Evolutionary conservation across 2,888 invertebrate genomes (phyloP), one percentile per base, ranked within the genome.

Genomic region (Apodemia duryi): DNA sequence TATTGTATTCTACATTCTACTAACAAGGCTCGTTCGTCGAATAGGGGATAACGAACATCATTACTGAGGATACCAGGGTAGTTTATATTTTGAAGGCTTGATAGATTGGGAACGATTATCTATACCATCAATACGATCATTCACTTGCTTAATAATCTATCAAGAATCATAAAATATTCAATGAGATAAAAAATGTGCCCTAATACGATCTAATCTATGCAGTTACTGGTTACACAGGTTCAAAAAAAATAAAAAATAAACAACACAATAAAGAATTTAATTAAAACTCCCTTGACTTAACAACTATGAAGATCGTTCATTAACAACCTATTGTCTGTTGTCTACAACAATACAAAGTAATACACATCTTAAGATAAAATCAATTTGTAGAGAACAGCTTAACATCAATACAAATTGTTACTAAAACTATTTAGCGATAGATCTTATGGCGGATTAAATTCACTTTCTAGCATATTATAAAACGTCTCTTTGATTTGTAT

Each of bases 331-430:
- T 57, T 28, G 28, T 52, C 28, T 29, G n/a, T 7, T 4, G 32
- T 11, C 32, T 29, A 57, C 29, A 57, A 11, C 11, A 1, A 32
- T 10, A 57, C 13, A 11, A 32, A 28, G 54, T 57, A 57, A 46
- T 46, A 46, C 13, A 46, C 5, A 46, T 46, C 54, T 57, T 57
- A 29, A 32, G 54, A 57, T 57, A 57, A 29, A 28, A 57, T 57
- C 54, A 57, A 57, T 57, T 11, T 6, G 29, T 4, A 29, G 28
- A 29, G 10, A 57, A 57, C 32, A 29, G 54, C 29, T 29, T 11
- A 57, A 57, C 28, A 32, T 57, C 54, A 57, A 32, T 29, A 28
- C 54, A 57, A 57, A 28, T 57, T 32, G 28, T 54, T 57, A 32
- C 11, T 57, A 13, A 57, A 29, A 57, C 29, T 28, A 13, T 46